Percentiles rank a stretch among this genome's conserved stretches.
Evolutionary conservation across 2,888 invertebrate species (phyloP).

Genomic region (Campoplex nolae): DNA sequence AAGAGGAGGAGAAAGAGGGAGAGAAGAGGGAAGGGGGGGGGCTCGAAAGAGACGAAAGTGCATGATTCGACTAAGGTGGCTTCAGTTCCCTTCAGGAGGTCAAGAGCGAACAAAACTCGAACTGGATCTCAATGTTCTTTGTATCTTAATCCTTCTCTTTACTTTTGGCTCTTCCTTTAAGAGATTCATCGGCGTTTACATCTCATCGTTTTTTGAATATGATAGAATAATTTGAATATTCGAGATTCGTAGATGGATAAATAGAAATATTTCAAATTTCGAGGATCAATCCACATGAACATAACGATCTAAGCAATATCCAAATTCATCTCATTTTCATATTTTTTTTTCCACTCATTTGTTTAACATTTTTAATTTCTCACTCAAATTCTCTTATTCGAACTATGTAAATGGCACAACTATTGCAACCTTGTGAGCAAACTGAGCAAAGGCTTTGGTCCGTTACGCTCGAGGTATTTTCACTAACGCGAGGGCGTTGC

Average conservation of each 20-base stretch:
- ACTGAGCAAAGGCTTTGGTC: slow-evolving; percentile 76
- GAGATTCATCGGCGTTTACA: neutral
- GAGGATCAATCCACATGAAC: no score
- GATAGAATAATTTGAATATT: no score
- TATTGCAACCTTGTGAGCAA: slow-evolving; percentile 71
- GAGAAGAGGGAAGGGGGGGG: no score
- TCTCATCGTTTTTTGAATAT: no score
- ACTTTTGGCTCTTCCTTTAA: slow-evolving; percentile 1
- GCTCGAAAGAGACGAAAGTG: slow-evolving; percentile 44
- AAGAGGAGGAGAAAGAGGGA: slow-evolving; percentile 6
- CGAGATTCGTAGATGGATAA: no score
- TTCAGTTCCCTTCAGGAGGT: slow-evolving; percentile 59
- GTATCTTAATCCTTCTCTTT: neutral
- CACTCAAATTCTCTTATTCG: neutral
- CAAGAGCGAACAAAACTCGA: slow-evolving; percentile 60
- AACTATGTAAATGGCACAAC: neutral
- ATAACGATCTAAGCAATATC: no score
- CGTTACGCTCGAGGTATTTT: slow-evolving; percentile 76
- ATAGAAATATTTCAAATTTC: no score
- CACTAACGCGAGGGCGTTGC: slow-evolving; percentile 56
- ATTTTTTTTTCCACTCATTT: neutral
- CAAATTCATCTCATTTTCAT: neutral
- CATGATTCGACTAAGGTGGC: slow-evolving; percentile 44
- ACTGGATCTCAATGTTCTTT: slow-evolving; percentile 36
- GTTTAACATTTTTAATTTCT: neutral